A percentile compares a stretch with the other conserved stretches of the same genome.
phyloP scores from a whole-genome alignment of 1,140 invertebrate genomes.

The Ridgeia piscesae region DNA sequence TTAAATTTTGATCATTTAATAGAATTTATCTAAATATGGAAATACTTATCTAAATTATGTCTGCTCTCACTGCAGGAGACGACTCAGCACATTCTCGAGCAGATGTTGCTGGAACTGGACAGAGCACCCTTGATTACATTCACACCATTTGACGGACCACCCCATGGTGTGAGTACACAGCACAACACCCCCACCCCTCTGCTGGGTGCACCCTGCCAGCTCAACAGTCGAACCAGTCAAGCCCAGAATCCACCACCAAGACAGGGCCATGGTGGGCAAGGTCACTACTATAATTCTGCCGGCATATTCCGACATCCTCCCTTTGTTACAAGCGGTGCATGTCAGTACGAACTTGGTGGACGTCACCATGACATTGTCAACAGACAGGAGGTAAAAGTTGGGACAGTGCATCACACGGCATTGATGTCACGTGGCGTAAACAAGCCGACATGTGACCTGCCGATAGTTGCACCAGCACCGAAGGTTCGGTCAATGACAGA shows the following conservation, averaged over 20 bases:
- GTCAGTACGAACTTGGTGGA: neutral
- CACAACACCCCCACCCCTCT: neutral
- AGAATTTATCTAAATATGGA: too few relatives aligned
- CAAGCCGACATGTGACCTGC: neutral
- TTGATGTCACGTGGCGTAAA: neutral
- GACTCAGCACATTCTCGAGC: neutral
- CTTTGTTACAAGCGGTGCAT: neutral
- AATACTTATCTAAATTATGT: too few relatives aligned
- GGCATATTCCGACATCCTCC: neutral
- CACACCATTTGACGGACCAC: neutral
- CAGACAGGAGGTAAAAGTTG: neutral
- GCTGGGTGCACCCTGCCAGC: neutral
- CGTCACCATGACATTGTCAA: neutral
- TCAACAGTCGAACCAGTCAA: neutral
- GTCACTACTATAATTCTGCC: neutral
- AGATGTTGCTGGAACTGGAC: neutral
- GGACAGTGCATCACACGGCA: neutral
- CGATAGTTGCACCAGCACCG: neutral
- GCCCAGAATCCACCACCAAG: neutral
- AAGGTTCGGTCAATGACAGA: neutral
- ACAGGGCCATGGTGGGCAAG: neutral
- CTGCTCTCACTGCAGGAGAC: neutral
- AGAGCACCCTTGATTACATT: neutral
- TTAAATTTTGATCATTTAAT: too few relatives aligned
- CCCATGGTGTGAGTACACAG: neutral